Evolutionary conservation across 2,113 vertebrate genomes (phyloP).

Genomic region (Puma concolor): DNA sequence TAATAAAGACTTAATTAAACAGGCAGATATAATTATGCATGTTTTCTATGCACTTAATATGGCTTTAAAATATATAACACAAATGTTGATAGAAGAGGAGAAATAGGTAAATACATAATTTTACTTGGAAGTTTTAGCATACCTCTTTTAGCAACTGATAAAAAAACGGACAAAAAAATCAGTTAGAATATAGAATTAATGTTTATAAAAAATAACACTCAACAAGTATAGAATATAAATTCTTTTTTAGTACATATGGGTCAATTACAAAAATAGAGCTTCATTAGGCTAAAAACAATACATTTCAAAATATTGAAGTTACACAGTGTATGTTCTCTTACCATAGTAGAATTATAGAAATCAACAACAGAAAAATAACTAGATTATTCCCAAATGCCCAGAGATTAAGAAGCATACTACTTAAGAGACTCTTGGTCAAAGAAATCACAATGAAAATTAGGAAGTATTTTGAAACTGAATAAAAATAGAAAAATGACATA

Average conservation of each 20-base stretch:
- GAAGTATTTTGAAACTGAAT: background rate
- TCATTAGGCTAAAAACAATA: background rate
- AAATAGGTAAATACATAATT: background rate
- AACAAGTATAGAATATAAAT: background rate
- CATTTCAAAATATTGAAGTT: background rate
- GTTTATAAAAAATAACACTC: background rate
- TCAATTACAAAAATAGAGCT: background rate
- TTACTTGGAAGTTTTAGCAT: background rate
- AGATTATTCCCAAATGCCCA: background rate
- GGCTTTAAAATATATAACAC: background rate
- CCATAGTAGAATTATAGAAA: background rate
- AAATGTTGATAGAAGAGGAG: background rate
- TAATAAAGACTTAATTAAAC: background rate
- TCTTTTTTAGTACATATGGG: background rate
- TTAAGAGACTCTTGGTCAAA: background rate
- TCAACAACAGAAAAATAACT: background rate
- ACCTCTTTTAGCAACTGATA: background rate
- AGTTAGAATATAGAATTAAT: background rate
- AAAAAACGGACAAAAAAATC: background rate
- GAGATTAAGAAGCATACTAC: background rate
- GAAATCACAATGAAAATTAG: background rate
- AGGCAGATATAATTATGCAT: background rate
- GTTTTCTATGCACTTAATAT: background rate
- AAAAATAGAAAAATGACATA: background rate
- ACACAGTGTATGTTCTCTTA: background rate